Base-by-base conservation (phyloP, 2,113 vertebrate genomes). In the Chaenocephalus aceratus region DNA sequence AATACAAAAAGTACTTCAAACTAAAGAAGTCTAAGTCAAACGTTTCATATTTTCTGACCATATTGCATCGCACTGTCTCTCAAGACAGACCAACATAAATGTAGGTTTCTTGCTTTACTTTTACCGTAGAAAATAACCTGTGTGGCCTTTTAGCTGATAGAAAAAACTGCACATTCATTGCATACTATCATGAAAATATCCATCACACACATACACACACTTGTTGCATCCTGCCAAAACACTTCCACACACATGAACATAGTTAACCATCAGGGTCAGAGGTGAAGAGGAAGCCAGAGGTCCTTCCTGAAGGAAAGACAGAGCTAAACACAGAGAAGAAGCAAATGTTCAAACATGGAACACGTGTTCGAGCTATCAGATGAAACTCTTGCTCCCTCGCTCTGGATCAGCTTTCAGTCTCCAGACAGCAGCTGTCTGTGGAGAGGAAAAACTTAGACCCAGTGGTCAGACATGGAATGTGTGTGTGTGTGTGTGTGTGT, bases 401-500 rank as follows among this genome's bases (percentile, higher is more conserved):
- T 73, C 79, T 74, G 74, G 90, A 86, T 91, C 87, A 23, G 63
- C 77, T 93, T 88, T 88, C 86, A 79, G 73, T 85, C 79, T 88
- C 89, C 90, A 92, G 93, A 93, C 93, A 87, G 87, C 90, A 87
- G 86, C 84, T 89, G 89, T 91, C 87, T 89, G 84, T 80, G 46
- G 68, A 80, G 72, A 87, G 88, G 84, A 88, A 87, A 86, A 87
- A 75, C 74, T 86, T 23, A 66, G 83, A 76, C 68, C 2, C 64
- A 82, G 81, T 36, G 82, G 70, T 85, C 82, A 86, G 85, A 86
- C 75, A 49, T 68, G 86, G 89, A 86, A 86, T 90, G 85, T 64
- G 61, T 77, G 54, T 73, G 56, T 44, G 57, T 30, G 80, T 36
- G 72, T 12, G 61, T 63, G 41, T 49, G 73, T 72, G 76, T 21